Conservation (phyloP, 37 sponge, comb jelly and placozoan species). For the Dysidea cf. avara region DNA sequence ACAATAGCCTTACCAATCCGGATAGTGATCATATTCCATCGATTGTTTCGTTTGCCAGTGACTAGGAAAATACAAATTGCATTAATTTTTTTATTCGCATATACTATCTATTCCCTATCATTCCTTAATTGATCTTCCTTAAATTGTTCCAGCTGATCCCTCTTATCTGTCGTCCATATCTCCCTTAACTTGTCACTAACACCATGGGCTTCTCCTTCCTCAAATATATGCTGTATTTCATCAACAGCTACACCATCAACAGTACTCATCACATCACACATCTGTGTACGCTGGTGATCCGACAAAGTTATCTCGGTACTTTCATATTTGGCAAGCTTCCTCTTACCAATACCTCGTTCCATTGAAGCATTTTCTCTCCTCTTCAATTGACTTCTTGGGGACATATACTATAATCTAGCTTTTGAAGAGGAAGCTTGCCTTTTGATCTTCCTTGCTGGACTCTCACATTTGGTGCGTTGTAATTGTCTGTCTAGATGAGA, state of each 20-base stretch:
- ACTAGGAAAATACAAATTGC: too few species aligned
- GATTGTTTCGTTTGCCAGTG: background rate
- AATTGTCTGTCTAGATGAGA: constrained; percentile 13
- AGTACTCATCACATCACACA: background rate
- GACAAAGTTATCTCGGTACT: constrained; percentile 4
- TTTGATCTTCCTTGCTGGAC: background rate
- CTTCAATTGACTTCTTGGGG: constrained; percentile 2
- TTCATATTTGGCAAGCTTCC: background rate
- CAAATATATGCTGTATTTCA: background rate
- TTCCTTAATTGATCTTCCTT: constrained; percentile 11
- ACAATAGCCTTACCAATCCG: background rate
- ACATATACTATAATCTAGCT: background rate
- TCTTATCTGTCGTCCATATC: background rate
- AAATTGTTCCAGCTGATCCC: background rate
- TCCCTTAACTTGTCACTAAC: background rate
- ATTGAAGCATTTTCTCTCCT: background rate
- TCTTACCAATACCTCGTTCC: background rate
- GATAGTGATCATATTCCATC: constrained; percentile 6
- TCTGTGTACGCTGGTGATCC: constrained; percentile 15
- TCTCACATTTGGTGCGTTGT: background rate
- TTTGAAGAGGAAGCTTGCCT: background rate
- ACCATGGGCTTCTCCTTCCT: background rate
- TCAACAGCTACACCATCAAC: background rate
- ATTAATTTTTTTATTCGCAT: too few species aligned
- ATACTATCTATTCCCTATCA: background rate